Evolutionary conservation across 2,888 invertebrate species (phyloP), one percentile per base, ranked within the genome.

Genomic region (Andricus curvator): DNA sequence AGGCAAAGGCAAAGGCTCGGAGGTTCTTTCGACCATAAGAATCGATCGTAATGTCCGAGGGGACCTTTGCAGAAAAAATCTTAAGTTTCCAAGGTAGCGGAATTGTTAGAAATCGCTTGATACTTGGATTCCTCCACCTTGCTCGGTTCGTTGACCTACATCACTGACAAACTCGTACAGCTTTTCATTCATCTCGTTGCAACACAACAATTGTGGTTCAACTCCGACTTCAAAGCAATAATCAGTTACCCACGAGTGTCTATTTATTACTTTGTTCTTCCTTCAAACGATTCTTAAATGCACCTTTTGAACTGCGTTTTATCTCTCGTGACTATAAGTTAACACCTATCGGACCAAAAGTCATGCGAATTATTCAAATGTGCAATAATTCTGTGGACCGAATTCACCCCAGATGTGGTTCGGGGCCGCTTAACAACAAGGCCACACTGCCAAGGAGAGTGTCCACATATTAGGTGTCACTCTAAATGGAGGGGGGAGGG

Each of bases 1-100:
- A 78, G 77, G 64, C 37, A 78, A 82, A 78, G 76, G 64, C 37
- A 78, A 82, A 82, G 64, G 60, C 77, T 78, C 77, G 68, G 82
- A 78, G 78, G 78, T 83, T 64, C 74, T 51, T 81, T 65, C 60
- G 41, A 29, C 65, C 25, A 76, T 70, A 41, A 81, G 56, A 79
- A 79, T 78, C 79, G 81, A 81, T 78, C 68, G 81, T 66, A 77
- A 77, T 65, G 77, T 77, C 64, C 64, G 56, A 70, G 74, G 74
- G 74, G 74, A 74, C 74, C 74, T 74, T 60, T 74, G 29, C n/a
- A 56, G 56, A 74, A 74, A 74, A 74, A 74, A 74, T 56, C 33
- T n/a, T n/a, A 37, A 9, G n/a, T 74, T 74, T 74, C 74, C 74
- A 74, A 74, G 74, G 74, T 74, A 74, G 70, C 70, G 51, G 33